Evolutionary conservation across 35 echinoderm and acorn worm species (phyloP).

Genomic region (Apostichopus parvimensis): DNA sequence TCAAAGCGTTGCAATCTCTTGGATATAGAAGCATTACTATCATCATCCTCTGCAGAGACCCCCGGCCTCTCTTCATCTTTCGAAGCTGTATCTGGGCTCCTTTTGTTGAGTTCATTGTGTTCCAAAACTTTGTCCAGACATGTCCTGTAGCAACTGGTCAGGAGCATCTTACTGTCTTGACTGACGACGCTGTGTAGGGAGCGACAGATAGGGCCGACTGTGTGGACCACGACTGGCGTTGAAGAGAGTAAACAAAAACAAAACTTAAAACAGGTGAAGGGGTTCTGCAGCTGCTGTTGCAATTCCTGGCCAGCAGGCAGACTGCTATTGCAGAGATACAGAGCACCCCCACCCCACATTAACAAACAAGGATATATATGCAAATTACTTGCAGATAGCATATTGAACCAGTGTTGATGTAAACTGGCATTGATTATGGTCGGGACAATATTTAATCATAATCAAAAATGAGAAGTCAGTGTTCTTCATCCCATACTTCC

Average conservation of each 20-base stretch:
- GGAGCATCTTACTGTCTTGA: not conserved
- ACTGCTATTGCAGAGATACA: no score
- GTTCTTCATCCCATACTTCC: no score
- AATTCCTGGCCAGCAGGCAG: no score
- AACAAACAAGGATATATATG: no score
- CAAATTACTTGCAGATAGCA: not conserved
- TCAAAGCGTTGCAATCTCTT: slow-evolving; percentile 32
- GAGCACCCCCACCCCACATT: no score
- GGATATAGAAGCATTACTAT: not conserved
- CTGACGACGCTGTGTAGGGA: not conserved
- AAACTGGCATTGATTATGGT: no score
- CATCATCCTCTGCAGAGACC: not conserved
- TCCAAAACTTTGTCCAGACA: slow-evolving; percentile 68
- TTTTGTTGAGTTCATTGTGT: slow-evolving; percentile 62
- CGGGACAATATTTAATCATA: no score
- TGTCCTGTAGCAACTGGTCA: slow-evolving; percentile 72
- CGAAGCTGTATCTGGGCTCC: slow-evolving; percentile 9
- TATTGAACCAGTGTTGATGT: no score
- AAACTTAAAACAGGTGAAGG: no score
- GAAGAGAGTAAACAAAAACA: not conserved
- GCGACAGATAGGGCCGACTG: slow-evolving; percentile 72
- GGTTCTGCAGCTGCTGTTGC: no score
- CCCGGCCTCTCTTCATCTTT: not conserved
- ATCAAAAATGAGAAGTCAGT: no score
- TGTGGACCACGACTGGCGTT: slow-evolving; percentile 80